Evolutionary conservation across 2,888 invertebrate species (phyloP).

Genomic region (Euplexia lucipara): DNA sequence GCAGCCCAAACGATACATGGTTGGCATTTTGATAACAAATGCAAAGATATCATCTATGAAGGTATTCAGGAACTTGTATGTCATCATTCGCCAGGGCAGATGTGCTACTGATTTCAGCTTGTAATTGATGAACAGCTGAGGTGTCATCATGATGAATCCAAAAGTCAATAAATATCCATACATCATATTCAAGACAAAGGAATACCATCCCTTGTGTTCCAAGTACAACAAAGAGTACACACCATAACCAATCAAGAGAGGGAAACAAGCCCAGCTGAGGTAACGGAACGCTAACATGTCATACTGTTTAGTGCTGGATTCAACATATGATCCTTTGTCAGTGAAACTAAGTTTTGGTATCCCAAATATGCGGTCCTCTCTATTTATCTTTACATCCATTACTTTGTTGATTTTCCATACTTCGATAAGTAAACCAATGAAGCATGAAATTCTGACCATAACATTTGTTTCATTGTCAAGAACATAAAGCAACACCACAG

Average conservation of each 20-base stretch:
- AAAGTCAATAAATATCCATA: slow-evolving; percentile 99
- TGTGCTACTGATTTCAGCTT: slow-evolving; percentile 99
- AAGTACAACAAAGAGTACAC: slow-evolving; percentile 98
- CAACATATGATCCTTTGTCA: slow-evolving; percentile 99
- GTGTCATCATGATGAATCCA: slow-evolving; percentile 99
- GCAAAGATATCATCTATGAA: slow-evolving; percentile 99
- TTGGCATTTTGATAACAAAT: slow-evolving; percentile 99
- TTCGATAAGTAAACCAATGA: slow-evolving; percentile 98
- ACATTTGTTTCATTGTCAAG: slow-evolving; percentile 99
- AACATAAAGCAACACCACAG: slow-evolving; percentile 98
- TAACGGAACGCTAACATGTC: slow-evolving; percentile 99
- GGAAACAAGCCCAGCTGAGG: slow-evolving; percentile 98
- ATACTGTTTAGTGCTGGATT: slow-evolving; percentile 98
- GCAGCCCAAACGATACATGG: slow-evolving; percentile 99
- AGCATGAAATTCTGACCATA: slow-evolving; percentile 98
- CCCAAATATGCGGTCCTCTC: slow-evolving; percentile 94
- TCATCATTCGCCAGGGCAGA: slow-evolving; percentile 99
- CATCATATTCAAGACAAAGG: slow-evolving; percentile 98
- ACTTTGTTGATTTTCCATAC: slow-evolving; percentile 99
- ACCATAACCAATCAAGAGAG: slow-evolving; percentile 97
- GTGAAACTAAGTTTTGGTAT: slow-evolving; percentile 95
- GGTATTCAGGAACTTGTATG: slow-evolving; percentile 99
- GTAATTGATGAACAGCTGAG: slow-evolving; percentile 99
- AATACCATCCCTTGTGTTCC: slow-evolving; percentile 99
- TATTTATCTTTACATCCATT: slow-evolving; percentile 94